Conservation (phyloP, 2,888 invertebrate genomes). For the Phortica okadai region DNA sequence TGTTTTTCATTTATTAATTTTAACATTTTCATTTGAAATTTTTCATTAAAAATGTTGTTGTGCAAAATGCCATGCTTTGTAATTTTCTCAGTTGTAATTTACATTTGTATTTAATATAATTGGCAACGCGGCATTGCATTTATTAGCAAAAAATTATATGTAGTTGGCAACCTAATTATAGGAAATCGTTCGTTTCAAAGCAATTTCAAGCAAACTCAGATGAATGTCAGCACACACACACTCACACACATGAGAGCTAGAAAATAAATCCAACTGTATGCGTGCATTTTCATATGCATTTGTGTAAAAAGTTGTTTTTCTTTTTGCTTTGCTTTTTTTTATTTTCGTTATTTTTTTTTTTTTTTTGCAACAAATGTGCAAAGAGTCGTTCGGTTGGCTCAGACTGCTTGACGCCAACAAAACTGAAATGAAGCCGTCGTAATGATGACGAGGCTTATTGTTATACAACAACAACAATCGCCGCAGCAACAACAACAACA, state of each 20-base stretch:
- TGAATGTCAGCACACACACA: neutral
- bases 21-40: no score
- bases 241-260: neutral
- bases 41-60: no score
- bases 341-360: neutral
- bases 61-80: neutral
- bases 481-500: conserved; percentile 36
- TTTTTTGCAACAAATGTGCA: conserved; percentile 24
- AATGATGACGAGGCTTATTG: conserved; percentile 39
- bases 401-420: conserved; percentile 66
- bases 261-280: conserved; percentile 21
- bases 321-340: neutral
- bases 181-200: neutral
- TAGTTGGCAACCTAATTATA: conserved; percentile 3
- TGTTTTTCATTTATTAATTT: no score
- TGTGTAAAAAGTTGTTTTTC: neutral
- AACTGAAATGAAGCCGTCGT: conserved; percentile 34
- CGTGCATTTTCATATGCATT: conserved; percentile 30
- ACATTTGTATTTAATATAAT: neutral
- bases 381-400: conserved; percentile 44
- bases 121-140: neutral
- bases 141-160: neutral
- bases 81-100: neutral
- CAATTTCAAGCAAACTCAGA: neutral
- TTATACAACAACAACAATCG: conserved; percentile 34